These are phyloP conservation scores for Pipra filicauda DNA, from an alignment of 2,113 vertebrate genomes.

Conservation along the genomic window DNA sequence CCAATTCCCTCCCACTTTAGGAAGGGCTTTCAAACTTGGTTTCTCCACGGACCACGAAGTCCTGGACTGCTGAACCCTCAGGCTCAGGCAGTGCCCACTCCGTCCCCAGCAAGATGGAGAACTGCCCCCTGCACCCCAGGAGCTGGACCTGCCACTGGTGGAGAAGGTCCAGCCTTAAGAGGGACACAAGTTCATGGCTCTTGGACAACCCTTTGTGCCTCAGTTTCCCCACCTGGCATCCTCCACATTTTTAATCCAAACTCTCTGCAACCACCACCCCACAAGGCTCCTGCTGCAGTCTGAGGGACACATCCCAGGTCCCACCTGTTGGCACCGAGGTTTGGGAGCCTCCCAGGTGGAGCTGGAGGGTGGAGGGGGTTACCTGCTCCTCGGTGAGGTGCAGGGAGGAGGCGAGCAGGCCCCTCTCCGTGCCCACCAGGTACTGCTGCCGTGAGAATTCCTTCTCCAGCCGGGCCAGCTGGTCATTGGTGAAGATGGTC, in stretches of 20 bases:
- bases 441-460: slow-evolving; percentile 84
- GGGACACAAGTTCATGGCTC: rapidly evolving
- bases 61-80: background rate
- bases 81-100: too few relatives aligned
- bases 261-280: too few relatives aligned
- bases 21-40: background rate
- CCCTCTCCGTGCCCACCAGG: slow-evolving; percentile 83
- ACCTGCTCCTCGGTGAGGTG: slow-evolving; percentile 84
- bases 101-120: background rate
- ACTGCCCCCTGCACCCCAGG: background rate
- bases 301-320: background rate
- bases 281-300: rapidly evolving
- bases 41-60: background rate
- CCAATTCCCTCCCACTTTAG: slow-evolving; percentile 34
- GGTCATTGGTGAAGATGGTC: slow-evolving; percentile 85
- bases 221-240: background rate
- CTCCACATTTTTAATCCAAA: background rate
- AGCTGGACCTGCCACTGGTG: background rate
- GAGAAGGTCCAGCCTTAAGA: background rate
- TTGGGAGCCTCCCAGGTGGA: background rate
- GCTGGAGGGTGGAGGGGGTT: background rate
- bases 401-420: slow-evolving; percentile 79
- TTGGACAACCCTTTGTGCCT: background rate
- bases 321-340: background rate
- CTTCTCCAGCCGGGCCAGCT: slow-evolving; percentile 84